Conservation (phyloP, 2,888 invertebrate genomes). For the Lycocerus yunnanus region DNA sequence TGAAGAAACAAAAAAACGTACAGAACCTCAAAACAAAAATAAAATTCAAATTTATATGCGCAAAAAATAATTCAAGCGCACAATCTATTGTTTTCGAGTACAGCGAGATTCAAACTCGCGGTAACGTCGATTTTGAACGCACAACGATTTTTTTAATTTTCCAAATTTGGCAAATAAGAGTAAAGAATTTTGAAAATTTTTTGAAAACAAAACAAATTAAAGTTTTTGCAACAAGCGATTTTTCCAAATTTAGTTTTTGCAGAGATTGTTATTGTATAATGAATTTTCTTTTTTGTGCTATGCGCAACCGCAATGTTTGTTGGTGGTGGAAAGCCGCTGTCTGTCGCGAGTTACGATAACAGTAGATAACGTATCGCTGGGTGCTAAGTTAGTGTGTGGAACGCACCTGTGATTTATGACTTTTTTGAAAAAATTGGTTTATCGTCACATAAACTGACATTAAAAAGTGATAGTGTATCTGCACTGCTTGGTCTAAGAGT, state of each 20-base stretch:
- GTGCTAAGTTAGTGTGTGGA: background rate
- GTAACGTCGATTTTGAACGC: too few species aligned
- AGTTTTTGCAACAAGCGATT: too few species aligned
- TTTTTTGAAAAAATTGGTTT: background rate
- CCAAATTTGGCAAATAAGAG: too few species aligned
- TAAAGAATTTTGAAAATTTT: background rate
- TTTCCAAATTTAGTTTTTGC: background rate
- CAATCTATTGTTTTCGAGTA: too few species aligned
- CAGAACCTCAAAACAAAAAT: too few species aligned
- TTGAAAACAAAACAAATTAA: too few species aligned
- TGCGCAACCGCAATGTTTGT: slow-evolving; percentile 17
- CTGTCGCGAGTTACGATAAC: slow-evolving; percentile 15
- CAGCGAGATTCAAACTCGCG: too few species aligned
- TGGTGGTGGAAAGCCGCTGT: slow-evolving; percentile 15
- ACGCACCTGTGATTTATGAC: background rate
- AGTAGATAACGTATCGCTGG: background rate
- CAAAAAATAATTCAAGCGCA: too few species aligned
- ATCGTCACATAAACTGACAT: background rate
- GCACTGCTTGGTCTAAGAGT: background rate
- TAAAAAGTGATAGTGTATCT: background rate
- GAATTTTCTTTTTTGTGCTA: background rate
- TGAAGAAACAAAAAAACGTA: too few species aligned
- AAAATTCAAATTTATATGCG: too few species aligned
- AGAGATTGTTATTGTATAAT: background rate
- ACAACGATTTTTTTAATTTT: background rate